Percentiles rank a stretch among this genome's conserved stretches.
Evolutionary conservation across 2,888 invertebrate genomes (phyloP).

Genomic region (Tipula helvola): DNA sequence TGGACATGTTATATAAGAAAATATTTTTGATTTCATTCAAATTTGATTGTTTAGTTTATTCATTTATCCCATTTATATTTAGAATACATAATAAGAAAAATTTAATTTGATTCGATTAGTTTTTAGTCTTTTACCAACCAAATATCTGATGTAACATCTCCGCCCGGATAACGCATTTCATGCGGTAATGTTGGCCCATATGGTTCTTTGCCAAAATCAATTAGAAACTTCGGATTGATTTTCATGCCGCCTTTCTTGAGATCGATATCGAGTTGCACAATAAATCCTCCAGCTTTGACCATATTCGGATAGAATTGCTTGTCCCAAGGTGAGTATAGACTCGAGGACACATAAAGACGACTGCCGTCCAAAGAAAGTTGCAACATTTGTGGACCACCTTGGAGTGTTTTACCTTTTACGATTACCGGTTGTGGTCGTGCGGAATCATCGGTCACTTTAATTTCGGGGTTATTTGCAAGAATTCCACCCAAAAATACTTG

Average conservation of each 20-base stretch:
- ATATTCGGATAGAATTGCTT: constrained; percentile 86
- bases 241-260: constrained; percentile 72
- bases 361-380: constrained; percentile 92
- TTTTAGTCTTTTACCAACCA: constrained; percentile 51
- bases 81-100: not conserved
- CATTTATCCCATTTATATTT: not conserved
- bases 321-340: constrained; percentile 88
- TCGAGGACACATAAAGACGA: constrained; percentile 81
- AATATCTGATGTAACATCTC: constrained; percentile 93
- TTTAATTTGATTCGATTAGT: not conserved
- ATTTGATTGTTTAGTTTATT: not conserved
- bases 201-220: constrained; percentile 83
- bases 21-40: not conserved
- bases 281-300: constrained; percentile 46
- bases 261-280: constrained; percentile 79
- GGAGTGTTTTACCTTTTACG: constrained; percentile 63
- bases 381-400: constrained; percentile 91
- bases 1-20: constrained; percentile 67
- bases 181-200: constrained; percentile 83
- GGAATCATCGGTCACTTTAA: constrained; percentile 62
- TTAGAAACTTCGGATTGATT: constrained; percentile 72
- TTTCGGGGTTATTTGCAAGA: constrained; percentile 54
- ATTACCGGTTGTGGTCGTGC: constrained; percentile 52
- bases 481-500: constrained; percentile 80
- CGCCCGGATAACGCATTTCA: constrained; percentile 96